Evolutionary conservation across 2,113 vertebrate species (phyloP).

Genomic region (Neopipo cinnamomea): DNA sequence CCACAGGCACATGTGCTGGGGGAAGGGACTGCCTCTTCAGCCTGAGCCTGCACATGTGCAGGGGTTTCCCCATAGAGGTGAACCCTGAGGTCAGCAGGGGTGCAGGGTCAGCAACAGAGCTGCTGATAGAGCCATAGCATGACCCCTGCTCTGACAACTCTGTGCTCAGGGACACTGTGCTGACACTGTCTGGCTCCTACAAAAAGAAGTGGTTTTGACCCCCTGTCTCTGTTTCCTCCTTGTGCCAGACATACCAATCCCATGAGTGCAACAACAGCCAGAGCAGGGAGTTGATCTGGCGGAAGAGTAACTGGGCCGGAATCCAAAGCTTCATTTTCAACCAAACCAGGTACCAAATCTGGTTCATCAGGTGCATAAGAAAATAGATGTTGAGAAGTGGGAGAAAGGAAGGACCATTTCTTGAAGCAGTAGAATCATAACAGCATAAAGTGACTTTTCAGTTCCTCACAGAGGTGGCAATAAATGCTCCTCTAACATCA

Average conservation of each 20-base stretch:
- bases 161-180: rapidly evolving
- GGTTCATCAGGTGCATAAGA: background rate
- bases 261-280: background rate
- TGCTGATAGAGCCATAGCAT: rapidly evolving
- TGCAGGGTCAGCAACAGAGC: background rate
- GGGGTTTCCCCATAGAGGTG: rapidly evolving
- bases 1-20: rapidly evolving
- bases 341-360: background rate
- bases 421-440: background rate
- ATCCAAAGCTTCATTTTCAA: background rate
- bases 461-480: background rate
- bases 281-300: background rate
- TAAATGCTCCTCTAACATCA: background rate
- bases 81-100: rapidly evolving
- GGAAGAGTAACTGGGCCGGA: background rate
- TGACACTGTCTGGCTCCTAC: background rate
- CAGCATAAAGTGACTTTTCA: background rate
- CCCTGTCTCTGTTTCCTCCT: background rate
- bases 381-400: background rate
- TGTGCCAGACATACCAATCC: background rate
- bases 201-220: background rate
- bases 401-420: background rate
- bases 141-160: background rate
- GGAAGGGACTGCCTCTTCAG: background rate
- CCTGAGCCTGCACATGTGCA: rapidly evolving